These are phyloP conservation scores for Aphaenogaster ashmeadi DNA, from an alignment of 1,140 invertebrate genomes.

Conservation along the genomic window DNA sequence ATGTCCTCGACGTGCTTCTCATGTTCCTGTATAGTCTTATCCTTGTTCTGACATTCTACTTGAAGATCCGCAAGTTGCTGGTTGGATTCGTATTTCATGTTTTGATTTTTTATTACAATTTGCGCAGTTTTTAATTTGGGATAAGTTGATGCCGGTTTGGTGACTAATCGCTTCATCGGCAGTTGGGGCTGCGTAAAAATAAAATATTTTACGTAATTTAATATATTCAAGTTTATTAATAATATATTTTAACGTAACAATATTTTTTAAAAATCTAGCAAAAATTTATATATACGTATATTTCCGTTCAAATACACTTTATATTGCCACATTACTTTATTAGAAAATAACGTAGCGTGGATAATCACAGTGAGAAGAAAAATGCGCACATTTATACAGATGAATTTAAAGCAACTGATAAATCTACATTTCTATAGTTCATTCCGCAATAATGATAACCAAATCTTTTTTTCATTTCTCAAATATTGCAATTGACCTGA, in stretches of 20 bases:
- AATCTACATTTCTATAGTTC: not conserved
- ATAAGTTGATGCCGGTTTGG: conserved; percentile 61
- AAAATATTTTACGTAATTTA: conserved; percentile 27
- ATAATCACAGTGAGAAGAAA: not conserved
- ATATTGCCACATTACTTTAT: not conserved
- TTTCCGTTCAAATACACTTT: not conserved
- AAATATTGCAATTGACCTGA: not conserved
- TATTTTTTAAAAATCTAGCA: not conserved
- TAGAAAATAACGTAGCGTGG: not conserved
- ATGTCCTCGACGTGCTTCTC: conserved; percentile 83
- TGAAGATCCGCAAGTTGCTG: conserved; percentile 84
- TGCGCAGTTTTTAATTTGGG: conserved; percentile 71
- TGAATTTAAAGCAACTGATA: conserved; percentile 1
- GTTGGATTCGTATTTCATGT: conserved; percentile 76
- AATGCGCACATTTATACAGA: not conserved
- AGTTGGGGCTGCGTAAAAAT: conserved; percentile 78
- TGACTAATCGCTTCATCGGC: conserved; percentile 75
- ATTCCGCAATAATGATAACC: not conserved
- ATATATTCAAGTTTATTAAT: not conserved
- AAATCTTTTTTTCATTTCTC: not conserved
- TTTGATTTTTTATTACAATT: conserved; percentile 53
- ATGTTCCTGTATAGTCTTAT: conserved; percentile 83
- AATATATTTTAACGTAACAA: not conserved
- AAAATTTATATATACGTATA: not conserved
- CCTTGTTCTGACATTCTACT: conserved; percentile 84